phyloP scores from a whole-genome alignment of 2,113 vertebrate genomes.

The Chaetura pelagica region DNA sequence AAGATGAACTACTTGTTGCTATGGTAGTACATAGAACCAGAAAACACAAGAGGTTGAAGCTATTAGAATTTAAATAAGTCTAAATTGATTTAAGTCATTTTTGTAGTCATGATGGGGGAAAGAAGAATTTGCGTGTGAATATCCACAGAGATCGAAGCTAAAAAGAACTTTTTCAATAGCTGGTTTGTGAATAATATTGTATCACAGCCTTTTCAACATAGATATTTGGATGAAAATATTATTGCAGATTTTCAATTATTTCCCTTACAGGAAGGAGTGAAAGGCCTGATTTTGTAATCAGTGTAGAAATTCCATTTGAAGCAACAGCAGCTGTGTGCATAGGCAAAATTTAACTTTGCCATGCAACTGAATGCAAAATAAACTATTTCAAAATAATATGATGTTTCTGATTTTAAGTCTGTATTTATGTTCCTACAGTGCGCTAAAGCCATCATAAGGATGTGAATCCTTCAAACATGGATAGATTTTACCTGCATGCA shows the following conservation, averaged over 20 bases:
- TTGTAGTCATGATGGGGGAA: conserved; percentile 30
- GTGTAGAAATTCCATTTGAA: neutral
- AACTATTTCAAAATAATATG: neutral
- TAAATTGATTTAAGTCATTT: conserved; percentile 5
- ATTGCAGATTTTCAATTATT: neutral
- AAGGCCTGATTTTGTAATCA: neutral
- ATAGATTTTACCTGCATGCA: neutral
- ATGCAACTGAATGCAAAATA: neutral
- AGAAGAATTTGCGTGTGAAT: neutral
- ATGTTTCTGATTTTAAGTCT: neutral
- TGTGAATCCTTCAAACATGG: neutral
- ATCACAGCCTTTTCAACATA: neutral
- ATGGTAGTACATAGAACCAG: conserved; percentile 52
- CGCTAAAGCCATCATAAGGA: neutral
- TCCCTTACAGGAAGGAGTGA: neutral
- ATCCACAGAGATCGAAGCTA: neutral
- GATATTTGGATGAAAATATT: neutral
- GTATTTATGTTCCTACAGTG: neutral
- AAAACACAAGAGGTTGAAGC: neutral
- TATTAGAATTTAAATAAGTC: conserved; percentile 50
- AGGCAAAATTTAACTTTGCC: neutral
- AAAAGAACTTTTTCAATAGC: neutral
- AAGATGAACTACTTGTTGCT: conserved; percentile 58
- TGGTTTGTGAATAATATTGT: neutral
- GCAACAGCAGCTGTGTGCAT: neutral